A percentile compares a stretch with the other conserved stretches of the same genome.
Conservation (phyloP, 2,113 vertebrate genomes). For the Odobenus rosmarus region DNA sequence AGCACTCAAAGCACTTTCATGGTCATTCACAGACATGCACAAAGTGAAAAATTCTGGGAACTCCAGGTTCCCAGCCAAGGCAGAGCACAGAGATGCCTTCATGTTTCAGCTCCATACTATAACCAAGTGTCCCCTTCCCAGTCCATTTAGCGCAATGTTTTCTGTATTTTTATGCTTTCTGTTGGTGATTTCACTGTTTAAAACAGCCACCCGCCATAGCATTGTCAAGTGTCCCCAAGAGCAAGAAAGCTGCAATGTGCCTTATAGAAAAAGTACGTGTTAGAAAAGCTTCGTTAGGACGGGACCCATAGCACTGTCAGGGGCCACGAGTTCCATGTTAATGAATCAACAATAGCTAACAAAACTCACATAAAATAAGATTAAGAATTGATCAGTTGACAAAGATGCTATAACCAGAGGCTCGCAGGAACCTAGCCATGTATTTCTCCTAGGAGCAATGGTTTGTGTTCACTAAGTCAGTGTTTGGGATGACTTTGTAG, state of each 20-base stretch:
- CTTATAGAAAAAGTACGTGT: not conserved
- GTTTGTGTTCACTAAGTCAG: not conserved
- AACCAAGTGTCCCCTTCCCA: not conserved
- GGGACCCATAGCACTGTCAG: accelerated
- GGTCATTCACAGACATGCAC: not conserved
- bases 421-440: not conserved
- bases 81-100: not conserved
- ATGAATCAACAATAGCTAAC: not conserved
- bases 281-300: not conserved
- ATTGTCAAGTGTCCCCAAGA: no score
- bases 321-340: not conserved
- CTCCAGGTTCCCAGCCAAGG: no score
- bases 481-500: not conserved
- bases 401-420: not conserved
- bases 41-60: not conserved
- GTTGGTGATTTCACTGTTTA: not conserved
- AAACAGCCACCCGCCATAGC: not conserved
- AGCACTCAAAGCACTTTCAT: accelerated
- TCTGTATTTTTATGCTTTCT: not conserved
- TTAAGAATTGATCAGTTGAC: not conserved
- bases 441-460: not conserved
- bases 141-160: not conserved
- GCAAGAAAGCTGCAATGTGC: not conserved
- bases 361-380: not conserved
- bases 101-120: not conserved